Percentiles rank a stretch among this genome's conserved stretches.
These are phyloP conservation scores for Psittacus erithacus DNA, from an alignment of 2,113 vertebrate species.

Conservation along the genomic window DNA sequence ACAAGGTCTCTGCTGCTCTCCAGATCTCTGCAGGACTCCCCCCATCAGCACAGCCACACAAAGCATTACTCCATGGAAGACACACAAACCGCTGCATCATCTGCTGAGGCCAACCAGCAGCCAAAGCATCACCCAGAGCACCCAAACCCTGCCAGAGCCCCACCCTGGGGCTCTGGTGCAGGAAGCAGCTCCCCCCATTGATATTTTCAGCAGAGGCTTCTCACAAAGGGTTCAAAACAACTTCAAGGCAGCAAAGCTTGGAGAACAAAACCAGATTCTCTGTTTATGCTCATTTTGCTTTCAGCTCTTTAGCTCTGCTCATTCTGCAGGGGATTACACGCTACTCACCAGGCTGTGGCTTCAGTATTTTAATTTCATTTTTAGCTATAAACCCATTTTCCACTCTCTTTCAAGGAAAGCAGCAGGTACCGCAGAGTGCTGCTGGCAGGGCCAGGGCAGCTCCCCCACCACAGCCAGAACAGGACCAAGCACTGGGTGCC, in stretches of 20 bases:
- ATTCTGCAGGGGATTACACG: background rate
- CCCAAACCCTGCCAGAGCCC: background rate
- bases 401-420: background rate
- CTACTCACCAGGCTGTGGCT: background rate
- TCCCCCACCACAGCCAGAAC: background rate
- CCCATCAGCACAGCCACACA: accelerated
- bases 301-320: conserved; percentile 13
- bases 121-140: background rate
- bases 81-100: background rate
- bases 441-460: background rate
- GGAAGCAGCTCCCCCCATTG: background rate
- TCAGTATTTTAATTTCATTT: conserved; percentile 1
- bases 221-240: background rate
- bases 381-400: conserved; percentile 4
- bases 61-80: background rate
- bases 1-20: background rate
- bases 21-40: background rate
- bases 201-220: background rate
- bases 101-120: background rate
- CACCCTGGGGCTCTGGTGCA: accelerated
- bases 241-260: background rate
- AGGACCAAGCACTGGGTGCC: background rate
- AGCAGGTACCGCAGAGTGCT: background rate
- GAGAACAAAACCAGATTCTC: background rate
- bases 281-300: background rate